Evolutionary conservation across 2,113 vertebrate species (phyloP).

Genomic region (Chaetodon trifascialis): DNA sequence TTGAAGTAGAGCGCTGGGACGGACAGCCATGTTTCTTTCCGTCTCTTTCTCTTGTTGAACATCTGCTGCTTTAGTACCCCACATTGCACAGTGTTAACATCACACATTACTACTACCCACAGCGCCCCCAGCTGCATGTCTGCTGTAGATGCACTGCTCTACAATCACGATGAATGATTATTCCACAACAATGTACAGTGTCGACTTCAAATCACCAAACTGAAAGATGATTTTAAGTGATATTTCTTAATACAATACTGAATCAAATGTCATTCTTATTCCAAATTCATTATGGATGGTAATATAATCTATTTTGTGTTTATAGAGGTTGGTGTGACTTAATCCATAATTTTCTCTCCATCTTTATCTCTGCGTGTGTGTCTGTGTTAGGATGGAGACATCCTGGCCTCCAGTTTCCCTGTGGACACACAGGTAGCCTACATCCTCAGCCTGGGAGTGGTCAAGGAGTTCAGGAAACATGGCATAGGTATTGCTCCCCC

Average conservation of each 20-base stretch:
- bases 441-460: slow-evolving; percentile 97
- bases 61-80: no score
- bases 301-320: neutral
- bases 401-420: slow-evolving; percentile 96
- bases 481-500: slow-evolving; percentile 90
- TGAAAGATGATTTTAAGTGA: neutral
- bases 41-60: no score
- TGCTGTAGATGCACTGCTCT: no score
- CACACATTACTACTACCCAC: no score
- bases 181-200: no score
- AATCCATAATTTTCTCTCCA: neutral
- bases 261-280: neutral
- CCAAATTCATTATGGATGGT: neutral
- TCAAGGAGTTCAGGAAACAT: slow-evolving; percentile 98
- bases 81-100: no score
- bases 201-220: neutral
- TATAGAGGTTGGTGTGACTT: neutral
- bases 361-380: neutral
- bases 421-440: slow-evolving; percentile 98
- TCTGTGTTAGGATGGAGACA: slow-evolving; percentile 93
- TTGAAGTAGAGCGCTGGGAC: no score
- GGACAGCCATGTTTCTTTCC: no score
- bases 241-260: neutral
- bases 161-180: no score
- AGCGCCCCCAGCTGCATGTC: no score